A percentile compares a stretch with the other conserved stretches of the same genome.
Evolutionary conservation across 2,113 vertebrate genomes (phyloP).

Genomic region (Lathamus discolor): DNA sequence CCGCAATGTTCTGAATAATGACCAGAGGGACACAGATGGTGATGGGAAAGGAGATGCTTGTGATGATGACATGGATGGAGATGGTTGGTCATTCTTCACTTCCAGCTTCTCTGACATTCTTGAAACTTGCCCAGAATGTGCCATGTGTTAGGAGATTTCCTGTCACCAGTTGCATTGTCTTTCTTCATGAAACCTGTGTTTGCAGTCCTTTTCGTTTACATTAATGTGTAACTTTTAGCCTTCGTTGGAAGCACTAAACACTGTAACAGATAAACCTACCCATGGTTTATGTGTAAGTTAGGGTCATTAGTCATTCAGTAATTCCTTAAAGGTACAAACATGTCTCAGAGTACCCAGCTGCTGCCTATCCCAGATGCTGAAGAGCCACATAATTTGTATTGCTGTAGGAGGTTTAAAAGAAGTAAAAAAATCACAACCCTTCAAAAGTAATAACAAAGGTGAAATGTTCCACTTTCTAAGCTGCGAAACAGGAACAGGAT

Average conservation of each 20-base stretch:
- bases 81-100: slow-evolving; percentile 76
- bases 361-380: neutral
- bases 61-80: slow-evolving; percentile 96
- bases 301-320: neutral
- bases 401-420: neutral
- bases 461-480: neutral
- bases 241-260: neutral
- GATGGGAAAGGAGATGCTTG: slow-evolving; percentile 94
- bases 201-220: neutral
- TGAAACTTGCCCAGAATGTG: neutral
- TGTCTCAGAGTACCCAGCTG: neutral
- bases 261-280: neutral
- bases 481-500: neutral
- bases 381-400: neutral
- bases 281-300: neutral
- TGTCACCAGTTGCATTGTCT: neutral
- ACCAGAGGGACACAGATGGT: slow-evolving; percentile 90
- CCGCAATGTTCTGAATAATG: slow-evolving; percentile 82
- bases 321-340: neutral
- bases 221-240: neutral
- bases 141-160: neutral
- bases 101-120: neutral
- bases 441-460: neutral
- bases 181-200: neutral
- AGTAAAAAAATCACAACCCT: neutral